Conservation (phyloP, 2,888 invertebrate genomes). For the Helicoverpa assulta region DNA sequence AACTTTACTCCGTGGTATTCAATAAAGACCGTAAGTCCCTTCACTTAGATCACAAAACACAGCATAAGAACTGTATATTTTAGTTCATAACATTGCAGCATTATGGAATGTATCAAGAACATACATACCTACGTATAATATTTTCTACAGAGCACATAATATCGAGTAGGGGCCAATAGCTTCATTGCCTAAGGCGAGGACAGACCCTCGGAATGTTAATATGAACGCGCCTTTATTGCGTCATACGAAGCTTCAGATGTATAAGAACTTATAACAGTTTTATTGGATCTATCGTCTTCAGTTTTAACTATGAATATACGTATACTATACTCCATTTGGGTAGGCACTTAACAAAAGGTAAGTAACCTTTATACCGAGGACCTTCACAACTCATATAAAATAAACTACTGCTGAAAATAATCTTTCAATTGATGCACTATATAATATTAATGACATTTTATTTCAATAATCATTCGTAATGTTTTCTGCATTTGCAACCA, state of each 20-base stretch:
- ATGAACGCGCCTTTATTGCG: conserved; percentile 81
- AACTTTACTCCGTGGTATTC: too few species aligned
- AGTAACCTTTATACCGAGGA: too few species aligned
- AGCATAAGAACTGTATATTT: background rate
- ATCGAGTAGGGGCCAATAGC: conserved; percentile 71
- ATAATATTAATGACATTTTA: too few species aligned
- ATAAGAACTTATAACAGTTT: conserved; percentile 47
- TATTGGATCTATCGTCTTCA: conserved; percentile 36
- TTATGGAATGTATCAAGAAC: conserved; percentile 14
- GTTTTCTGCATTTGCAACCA: too few species aligned
- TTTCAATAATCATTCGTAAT: too few species aligned
- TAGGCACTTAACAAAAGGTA: too few species aligned
- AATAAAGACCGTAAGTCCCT: too few species aligned
- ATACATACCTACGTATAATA: conserved; percentile 23
- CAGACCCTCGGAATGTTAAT: conserved; percentile 80
- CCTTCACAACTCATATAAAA: too few species aligned
- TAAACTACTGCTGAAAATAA: too few species aligned
- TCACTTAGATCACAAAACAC: background rate
- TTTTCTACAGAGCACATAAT: conserved; percentile 59
- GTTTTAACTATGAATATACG: conserved; percentile 11
- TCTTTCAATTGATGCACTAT: too few species aligned
- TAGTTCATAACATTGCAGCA: background rate
- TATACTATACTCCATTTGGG: too few species aligned
- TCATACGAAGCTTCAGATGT: conserved; percentile 37
- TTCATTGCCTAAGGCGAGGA: conserved; percentile 78